These are phyloP conservation scores for Brachyhypopomus gauderio DNA, from an alignment of 2,113 vertebrate species.

Conservation along the genomic window DNA sequence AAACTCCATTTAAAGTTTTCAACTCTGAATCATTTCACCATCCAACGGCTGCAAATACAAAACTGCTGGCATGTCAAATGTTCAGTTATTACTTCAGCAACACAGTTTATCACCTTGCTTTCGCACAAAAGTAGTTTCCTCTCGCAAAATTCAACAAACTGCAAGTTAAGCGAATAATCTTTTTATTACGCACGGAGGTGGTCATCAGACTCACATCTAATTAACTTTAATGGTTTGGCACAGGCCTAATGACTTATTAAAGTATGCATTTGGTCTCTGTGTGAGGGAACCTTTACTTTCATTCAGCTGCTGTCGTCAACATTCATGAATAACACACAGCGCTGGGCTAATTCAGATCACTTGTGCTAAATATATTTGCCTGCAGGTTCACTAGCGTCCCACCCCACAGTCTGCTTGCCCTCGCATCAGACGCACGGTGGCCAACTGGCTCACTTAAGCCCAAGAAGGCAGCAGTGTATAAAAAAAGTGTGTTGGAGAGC, in stretches of 20 bases:
- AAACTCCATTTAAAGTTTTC: slow-evolving; percentile 36
- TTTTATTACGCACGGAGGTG: slow-evolving; percentile 21
- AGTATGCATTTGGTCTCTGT: slow-evolving; percentile 50
- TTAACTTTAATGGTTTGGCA: slow-evolving; percentile 39
- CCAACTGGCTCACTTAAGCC: slow-evolving; percentile 63
- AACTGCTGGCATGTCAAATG: slow-evolving; percentile 26
- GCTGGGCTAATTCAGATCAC: slow-evolving; percentile 57
- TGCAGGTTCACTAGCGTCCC: slow-evolving; percentile 53
- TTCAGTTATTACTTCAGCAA: slow-evolving; percentile 23
- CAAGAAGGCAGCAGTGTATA: slow-evolving; percentile 63
- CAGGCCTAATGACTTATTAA: slow-evolving; percentile 41
- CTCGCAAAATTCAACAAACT: slow-evolving; percentile 28
- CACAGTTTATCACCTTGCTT: slow-evolving; percentile 37
- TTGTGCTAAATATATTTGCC: slow-evolving; percentile 56
- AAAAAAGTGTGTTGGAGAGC: slow-evolving; percentile 59
- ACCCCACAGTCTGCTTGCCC: slow-evolving; percentile 47
- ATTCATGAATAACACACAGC: slow-evolving; percentile 47
- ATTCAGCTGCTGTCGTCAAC: slow-evolving; percentile 50
- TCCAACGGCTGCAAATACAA: slow-evolving; percentile 14
- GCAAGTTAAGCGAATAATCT: slow-evolving; percentile 22
- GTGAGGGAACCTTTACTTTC: slow-evolving; percentile 49
- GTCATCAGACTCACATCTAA: slow-evolving; percentile 21
- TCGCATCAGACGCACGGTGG: slow-evolving; percentile 58
- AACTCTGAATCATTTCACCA: not conserved
- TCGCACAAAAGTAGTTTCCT: not conserved